These are phyloP conservation scores for Pseudolaguvia tuberculata DNA, from an alignment of 2,113 vertebrate genomes.

Conservation along the genomic window DNA sequence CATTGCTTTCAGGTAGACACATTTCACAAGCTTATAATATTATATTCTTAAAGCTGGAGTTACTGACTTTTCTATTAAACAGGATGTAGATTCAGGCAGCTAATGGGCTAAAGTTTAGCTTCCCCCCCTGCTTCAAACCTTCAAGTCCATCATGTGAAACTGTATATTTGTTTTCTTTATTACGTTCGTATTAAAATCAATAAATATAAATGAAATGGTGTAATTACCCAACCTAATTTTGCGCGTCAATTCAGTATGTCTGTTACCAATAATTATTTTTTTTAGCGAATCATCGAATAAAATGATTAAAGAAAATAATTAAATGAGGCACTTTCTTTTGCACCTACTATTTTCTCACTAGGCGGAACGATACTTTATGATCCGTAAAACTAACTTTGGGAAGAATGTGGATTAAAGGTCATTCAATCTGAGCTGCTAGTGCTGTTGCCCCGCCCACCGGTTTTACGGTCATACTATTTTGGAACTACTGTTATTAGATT, in stretches of 20 bases:
- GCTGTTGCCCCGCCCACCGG: background rate
- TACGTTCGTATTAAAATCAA: background rate
- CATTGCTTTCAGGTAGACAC: slow-evolving; percentile 56
- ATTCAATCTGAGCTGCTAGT: background rate
- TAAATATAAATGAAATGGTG: background rate
- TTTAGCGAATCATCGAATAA: background rate
- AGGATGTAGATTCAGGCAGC: background rate
- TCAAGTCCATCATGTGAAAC: too few relatives aligned
- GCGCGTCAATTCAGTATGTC: too few relatives aligned
- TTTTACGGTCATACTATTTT: accelerated
- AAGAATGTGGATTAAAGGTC: slow-evolving; percentile 68
- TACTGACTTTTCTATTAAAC: background rate
- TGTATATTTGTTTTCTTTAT: background rate
- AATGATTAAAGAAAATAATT: background rate
- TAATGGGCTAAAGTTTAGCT: background rate
- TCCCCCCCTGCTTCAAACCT: background rate
- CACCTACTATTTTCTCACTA: background rate
- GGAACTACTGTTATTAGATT: too few relatives aligned
- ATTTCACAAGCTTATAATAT: too few relatives aligned
- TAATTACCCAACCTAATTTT: too few relatives aligned
- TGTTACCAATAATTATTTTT: background rate
- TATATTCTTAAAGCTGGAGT: too few relatives aligned
- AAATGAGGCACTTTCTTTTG: background rate
- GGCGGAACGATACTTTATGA: background rate
- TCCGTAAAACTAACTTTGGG: background rate